Conservation (phyloP, 2,888 invertebrate genomes). For the Acrocyrtus sp. region DNA sequence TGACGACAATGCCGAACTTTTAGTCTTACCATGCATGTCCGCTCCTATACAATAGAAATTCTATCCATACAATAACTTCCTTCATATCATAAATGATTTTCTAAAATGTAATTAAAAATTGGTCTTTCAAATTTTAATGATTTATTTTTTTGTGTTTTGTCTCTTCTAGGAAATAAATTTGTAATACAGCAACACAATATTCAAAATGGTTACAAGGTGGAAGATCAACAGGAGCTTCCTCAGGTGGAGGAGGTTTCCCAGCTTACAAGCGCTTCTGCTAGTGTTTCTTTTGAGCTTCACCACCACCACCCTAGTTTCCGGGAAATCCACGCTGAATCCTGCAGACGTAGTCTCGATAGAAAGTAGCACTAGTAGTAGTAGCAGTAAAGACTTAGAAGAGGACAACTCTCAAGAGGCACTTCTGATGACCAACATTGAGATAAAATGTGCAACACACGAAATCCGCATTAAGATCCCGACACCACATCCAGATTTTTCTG, state of each 20-base stretch:
- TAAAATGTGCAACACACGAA: slow-evolving; percentile 59
- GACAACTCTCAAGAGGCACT: slow-evolving; percentile 36
- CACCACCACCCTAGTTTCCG: slow-evolving; percentile 23
- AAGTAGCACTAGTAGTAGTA: slow-evolving; percentile 11
- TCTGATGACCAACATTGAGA: slow-evolving; percentile 55
- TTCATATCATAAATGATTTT: too few relatives aligned
- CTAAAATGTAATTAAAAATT: too few relatives aligned
- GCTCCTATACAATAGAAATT: too few relatives aligned
- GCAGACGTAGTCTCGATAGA: slow-evolving; percentile 14
- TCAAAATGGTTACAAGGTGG: too few relatives aligned
- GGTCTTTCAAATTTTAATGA: too few relatives aligned
- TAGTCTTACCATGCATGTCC: too few relatives aligned
- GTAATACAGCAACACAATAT: too few relatives aligned
- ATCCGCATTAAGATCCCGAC: slow-evolving; percentile 60
- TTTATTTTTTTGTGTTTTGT: background rate
- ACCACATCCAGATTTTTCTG: slow-evolving; percentile 60
- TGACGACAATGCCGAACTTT: too few relatives aligned
- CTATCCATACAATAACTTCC: too few relatives aligned
- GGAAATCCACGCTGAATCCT: slow-evolving; percentile 36
- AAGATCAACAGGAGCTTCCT: too few relatives aligned
- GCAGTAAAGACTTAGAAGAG: slow-evolving; percentile 15
- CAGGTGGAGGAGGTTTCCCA: too few relatives aligned
- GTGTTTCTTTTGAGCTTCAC: slow-evolving; percentile 44
- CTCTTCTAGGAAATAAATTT: background rate
- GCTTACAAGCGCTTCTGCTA: slow-evolving; percentile 9